Evolutionary conservation across 1,140 invertebrate genomes (phyloP).

Genomic region (Zophobas atratus): DNA sequence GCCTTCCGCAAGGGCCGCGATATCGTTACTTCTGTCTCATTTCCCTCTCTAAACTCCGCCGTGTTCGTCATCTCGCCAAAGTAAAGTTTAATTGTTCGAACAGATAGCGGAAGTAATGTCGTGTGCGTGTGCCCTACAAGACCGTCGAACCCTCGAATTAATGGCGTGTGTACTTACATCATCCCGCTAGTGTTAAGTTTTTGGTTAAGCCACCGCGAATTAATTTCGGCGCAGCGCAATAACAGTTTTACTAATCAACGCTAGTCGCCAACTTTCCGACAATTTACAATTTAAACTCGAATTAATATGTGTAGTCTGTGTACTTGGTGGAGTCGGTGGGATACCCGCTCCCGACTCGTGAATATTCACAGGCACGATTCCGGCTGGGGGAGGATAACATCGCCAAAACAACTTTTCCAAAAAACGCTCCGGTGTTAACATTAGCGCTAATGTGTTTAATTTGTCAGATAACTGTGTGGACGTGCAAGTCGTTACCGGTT

Average conservation of each 20-base stretch:
- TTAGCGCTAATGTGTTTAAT: constrained; percentile 5
- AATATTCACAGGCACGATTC: constrained; percentile 28
- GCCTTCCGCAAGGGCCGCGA: background rate
- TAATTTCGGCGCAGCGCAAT: constrained; percentile 29
- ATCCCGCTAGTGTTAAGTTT: constrained; percentile 6
- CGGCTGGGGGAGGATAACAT: background rate
- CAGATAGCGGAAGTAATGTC: constrained; percentile 43
- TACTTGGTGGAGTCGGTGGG: background rate
- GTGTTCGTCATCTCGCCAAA: constrained; percentile 11
- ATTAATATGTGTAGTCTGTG: constrained; percentile 15
- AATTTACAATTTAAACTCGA: constrained; percentile 42
- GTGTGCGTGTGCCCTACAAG: background rate
- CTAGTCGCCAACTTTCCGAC: constrained; percentile 22
- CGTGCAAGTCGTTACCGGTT: constrained; percentile 2
- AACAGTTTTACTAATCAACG: constrained; percentile 43
- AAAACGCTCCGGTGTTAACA: background rate
- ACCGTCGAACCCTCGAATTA: constrained; percentile 11
- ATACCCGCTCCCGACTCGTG: constrained; percentile 12
- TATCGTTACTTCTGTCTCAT: constrained; percentile 29
- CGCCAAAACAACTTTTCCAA: background rate
- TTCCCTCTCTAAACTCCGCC: background rate
- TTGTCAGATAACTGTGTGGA: background rate
- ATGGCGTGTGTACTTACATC: constrained; percentile 27
- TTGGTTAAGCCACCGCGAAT: constrained; percentile 10
- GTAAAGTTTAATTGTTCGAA: constrained; percentile 48